Evolutionary conservation across 2,888 invertebrate genomes (phyloP).

Genomic region (Ypsolopha sequella): DNA sequence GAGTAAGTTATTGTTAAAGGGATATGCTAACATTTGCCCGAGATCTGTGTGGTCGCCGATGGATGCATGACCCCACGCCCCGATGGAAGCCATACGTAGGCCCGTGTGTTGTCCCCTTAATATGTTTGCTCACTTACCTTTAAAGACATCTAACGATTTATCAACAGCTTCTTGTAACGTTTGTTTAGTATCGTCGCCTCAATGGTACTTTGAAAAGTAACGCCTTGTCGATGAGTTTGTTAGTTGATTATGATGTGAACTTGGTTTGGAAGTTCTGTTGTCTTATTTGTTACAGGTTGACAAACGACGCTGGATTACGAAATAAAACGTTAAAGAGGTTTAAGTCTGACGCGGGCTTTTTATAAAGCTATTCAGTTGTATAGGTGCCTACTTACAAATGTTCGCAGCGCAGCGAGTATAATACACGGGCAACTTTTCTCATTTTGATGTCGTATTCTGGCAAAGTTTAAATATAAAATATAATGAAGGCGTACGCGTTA

Average conservation of each 20-base stretch:
- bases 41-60: constrained; percentile 11
- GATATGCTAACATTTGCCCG: constrained; percentile 35
- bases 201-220: not conserved
- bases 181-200: not conserved
- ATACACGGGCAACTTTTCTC: constrained; percentile 58
- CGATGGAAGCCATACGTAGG: not conserved
- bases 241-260: too few relatives aligned
- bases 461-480: constrained; percentile 69
- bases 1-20: constrained; percentile 28
- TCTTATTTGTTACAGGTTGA: too few relatives aligned
- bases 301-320: too few relatives aligned
- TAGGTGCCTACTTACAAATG: not conserved
- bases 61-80: not conserved
- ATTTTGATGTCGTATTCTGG: constrained; percentile 62
- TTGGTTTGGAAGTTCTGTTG: too few relatives aligned
- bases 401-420: constrained; percentile 16
- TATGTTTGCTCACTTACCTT: constrained; percentile 1
- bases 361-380: too few relatives aligned
- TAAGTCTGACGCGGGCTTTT: too few relatives aligned
- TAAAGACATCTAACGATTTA: constrained; percentile 1
- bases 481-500: constrained; percentile 67
- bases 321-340: too few relatives aligned
- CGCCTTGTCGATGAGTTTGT: not conserved
- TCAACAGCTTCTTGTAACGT: not conserved
- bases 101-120: not conserved